Percentiles rank a stretch among this genome's conserved stretches.
phyloP scores from a whole-genome alignment of 2,113 vertebrate genomes.

The Circaetus cinerascens region DNA sequence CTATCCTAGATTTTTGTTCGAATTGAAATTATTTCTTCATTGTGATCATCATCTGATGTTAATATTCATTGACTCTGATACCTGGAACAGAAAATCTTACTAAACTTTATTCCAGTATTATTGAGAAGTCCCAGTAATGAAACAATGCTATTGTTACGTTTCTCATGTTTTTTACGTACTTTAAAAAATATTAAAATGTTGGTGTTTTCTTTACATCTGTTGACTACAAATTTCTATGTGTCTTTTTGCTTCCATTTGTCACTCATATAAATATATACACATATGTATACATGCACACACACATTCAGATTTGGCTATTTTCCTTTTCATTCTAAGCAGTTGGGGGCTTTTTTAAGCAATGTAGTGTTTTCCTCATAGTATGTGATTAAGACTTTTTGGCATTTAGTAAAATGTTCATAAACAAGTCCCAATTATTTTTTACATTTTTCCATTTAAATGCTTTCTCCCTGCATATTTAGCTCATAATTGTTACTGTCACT shows the following conservation, averaged over 20 bases:
- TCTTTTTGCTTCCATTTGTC: not conserved
- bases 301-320: not conserved
- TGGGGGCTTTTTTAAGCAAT: rapidly evolving
- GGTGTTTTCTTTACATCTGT: not conserved
- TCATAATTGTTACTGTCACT: not conserved
- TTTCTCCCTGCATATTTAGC: not conserved
- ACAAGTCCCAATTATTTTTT: not conserved
- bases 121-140: not conserved
- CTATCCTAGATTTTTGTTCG: not conserved
- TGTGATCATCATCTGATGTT: not conserved
- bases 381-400: not conserved
- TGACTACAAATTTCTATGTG: not conserved
- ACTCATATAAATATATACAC: not conserved
- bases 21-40: not conserved
- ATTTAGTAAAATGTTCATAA: not conserved
- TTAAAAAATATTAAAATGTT: not conserved
- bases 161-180: not conserved
- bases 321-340: not conserved
- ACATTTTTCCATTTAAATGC: not conserved
- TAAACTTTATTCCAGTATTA: not conserved
- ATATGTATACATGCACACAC: not conserved
- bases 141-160: not conserved
- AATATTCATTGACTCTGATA: not conserved
- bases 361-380: rapidly evolving
- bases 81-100: not conserved